A percentile compares a stretch with the other conserved stretches of the same genome.
These are phyloP conservation scores for Fistularia tabacaria DNA, from an alignment of 2,797 vertebrate species.

Conservation along the genomic window DNA sequence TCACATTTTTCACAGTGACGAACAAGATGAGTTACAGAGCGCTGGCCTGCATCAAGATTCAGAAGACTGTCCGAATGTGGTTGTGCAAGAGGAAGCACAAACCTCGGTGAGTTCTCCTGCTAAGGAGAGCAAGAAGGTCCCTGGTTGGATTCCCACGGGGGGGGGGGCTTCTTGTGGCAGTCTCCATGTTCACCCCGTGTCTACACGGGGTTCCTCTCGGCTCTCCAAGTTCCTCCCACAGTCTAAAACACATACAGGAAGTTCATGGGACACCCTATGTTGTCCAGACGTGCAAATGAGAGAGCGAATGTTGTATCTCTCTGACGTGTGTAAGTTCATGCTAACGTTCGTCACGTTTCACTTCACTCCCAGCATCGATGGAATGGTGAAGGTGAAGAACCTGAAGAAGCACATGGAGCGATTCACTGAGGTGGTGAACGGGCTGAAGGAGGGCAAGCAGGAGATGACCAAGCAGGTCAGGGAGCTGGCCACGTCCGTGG, in stretches of 20 bases:
- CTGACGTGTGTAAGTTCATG: too few species aligned
- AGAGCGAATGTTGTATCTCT: too few species aligned
- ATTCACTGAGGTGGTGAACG: constrained; percentile 88
- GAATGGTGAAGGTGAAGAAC: constrained; percentile 86
- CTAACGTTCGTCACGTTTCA: background rate
- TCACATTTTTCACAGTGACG: constrained; percentile 74
- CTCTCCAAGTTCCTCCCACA: too few species aligned
- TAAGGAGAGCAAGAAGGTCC: too few species aligned
- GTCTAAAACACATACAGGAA: too few species aligned
- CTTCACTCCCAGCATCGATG: constrained; percentile 79
- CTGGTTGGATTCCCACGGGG: too few species aligned
- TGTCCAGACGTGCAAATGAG: too few species aligned
- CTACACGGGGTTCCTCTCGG: too few species aligned
- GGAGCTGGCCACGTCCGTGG: constrained; percentile 84
- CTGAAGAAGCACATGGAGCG: constrained; percentile 87
- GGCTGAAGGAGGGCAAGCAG: constrained; percentile 91
- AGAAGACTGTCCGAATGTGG: constrained; percentile 98
- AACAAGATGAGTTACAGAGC: constrained; percentile 96
- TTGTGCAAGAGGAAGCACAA: constrained; percentile 93
- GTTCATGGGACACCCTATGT: too few species aligned
- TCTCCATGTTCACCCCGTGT: too few species aligned
- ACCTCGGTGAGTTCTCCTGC: constrained; percentile 82
- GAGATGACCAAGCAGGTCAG: constrained; percentile 88
- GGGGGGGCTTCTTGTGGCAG: too few species aligned
- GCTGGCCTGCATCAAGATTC: constrained; percentile 92